Evolutionary conservation across 2,113 vertebrate genomes (phyloP).

Genomic region (Neoarius graeffei): DNA sequence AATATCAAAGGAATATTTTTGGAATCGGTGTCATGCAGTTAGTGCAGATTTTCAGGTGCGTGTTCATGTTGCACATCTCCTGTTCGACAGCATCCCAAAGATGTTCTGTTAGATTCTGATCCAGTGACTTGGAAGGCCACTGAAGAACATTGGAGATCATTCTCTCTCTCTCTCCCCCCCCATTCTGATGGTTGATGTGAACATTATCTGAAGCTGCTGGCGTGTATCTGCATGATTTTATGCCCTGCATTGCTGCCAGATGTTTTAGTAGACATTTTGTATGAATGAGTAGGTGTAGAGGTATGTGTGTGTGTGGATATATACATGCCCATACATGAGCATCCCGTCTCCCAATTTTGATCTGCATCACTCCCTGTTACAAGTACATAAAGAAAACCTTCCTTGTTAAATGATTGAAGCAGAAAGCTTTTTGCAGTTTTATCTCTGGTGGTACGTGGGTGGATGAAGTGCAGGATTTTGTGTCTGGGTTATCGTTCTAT

Average conservation of each 20-base stretch:
- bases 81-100: no score
- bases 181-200: no score
- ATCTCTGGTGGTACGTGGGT: slow-evolving; percentile 14
- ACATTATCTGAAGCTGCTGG: no score
- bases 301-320: no score
- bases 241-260: no score
- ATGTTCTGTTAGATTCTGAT: no score
- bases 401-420: neutral
- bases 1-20: neutral
- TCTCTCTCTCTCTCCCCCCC: no score
- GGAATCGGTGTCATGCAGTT: no score
- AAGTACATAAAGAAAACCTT: neutral
- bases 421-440: neutral
- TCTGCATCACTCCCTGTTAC: neutral
- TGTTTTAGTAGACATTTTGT: no score
- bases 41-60: neutral
- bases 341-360: neutral
- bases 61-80: neutral
- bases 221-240: no score
- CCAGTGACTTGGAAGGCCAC: neutral
- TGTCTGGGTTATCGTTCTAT: neutral
- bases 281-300: no score
- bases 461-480: slow-evolving; percentile 4
- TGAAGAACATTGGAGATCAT: no score
- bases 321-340: neutral